Base-by-base conservation (phyloP, 64 coral and sea anemone genomes). In the Dendronephthya gigantea region DNA sequence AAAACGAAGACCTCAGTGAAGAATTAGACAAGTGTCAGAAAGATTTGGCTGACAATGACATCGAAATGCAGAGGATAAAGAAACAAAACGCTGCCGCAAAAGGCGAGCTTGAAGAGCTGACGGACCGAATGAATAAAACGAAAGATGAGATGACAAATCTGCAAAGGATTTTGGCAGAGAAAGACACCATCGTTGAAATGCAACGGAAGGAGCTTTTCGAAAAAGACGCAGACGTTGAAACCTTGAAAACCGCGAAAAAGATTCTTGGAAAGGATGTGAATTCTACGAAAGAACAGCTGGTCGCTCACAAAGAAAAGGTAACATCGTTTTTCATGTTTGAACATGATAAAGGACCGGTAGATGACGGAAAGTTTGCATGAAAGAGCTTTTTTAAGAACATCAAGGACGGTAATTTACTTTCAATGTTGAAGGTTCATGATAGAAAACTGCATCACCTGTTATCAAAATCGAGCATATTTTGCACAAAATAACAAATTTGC, bases 221-320 rank as follows among this genome's bases (percentile, higher is more conserved):
- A 9, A 79, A 79, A 34, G 72, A 79, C 36, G 19, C 72, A 12
- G 36, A 79, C 28, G 15, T 79, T 30, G 72, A 79, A 39, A 79
- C 72, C 4, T 36, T 79, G 72, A 79, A 79, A 19, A 39, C 30
- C 0, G 30, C 72, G 28, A 79, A 34, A 33, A 79, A 29, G 72
- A 79, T 79, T 79, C 72, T 79, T 79, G 72, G 36, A 79, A 79
- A 79, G 28, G 72, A 79, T 19, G 31, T 79, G 15, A 39, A 35
- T 79, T 79, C 72, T 34, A 79, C n/a, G 16, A 79, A 39, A 39
- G 72, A 79, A 17, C 30, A 79, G 17, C 17, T 79, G 29, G 15
- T 39, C 15, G 72, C 22, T 29, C 72, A 79, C 72, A 79, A 39
- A 79, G 72, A 79, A 19, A 79, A 79, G 55, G 55, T 62, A 62